Conservation (phyloP, 1,140 invertebrate species). For the Caerostris darwini region DNA sequence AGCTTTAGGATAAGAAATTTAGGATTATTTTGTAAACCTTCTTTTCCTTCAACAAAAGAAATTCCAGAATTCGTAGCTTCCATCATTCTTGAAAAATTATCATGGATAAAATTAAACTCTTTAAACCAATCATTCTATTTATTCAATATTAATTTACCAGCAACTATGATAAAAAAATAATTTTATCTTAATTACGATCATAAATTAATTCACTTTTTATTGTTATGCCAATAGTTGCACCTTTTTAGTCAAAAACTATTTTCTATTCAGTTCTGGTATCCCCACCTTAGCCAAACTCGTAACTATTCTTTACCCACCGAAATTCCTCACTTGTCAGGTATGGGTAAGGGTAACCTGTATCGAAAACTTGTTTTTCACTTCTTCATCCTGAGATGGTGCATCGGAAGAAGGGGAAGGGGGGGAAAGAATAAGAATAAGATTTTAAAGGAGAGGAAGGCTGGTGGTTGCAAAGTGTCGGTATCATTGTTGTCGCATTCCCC, state of each 20-base stretch:
- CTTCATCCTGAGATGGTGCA: neutral
- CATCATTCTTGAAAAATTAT: too few species aligned
- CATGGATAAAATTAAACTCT: too few species aligned
- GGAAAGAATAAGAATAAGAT: neutral
- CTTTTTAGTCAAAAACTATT: neutral
- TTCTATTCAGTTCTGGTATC: neutral
- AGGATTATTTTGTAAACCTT: too few species aligned
- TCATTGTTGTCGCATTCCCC: constrained; percentile 62
- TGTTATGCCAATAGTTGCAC: too few species aligned
- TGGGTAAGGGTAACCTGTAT: constrained; percentile 38
- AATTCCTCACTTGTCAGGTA: neutral
- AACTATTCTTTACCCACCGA: neutral
- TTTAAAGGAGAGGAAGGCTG: neutral
- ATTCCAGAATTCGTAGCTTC: too few species aligned
- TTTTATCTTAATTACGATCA: too few species aligned
- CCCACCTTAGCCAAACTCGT: neutral
- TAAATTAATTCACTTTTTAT: too few species aligned
- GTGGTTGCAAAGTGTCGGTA: constrained; percentile 35
- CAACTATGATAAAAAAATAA: too few species aligned
- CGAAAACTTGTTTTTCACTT: constrained; percentile 67
- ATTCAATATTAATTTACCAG: too few species aligned
- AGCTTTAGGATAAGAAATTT: too few species aligned
- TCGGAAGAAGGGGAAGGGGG: neutral
- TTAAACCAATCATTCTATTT: too few species aligned
- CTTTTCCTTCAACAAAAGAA: too few species aligned